Conservation (phyloP, 1,140 invertebrate species). For the Drosophila nigromelanica region DNA sequence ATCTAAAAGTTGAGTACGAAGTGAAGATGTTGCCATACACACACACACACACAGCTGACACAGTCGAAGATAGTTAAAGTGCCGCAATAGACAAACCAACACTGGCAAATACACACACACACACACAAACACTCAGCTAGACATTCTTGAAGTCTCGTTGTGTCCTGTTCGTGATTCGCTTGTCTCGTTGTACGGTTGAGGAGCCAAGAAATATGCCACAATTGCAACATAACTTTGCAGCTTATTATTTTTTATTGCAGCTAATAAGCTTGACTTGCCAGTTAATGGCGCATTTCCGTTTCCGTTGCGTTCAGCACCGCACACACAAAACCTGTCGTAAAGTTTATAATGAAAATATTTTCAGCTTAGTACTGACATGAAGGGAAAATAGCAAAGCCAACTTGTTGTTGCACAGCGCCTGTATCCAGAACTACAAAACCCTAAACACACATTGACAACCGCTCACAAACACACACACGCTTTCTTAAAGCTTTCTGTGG, state of each 20-base stretch:
- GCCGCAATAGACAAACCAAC: slow-evolving; percentile 8
- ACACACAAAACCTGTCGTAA: slow-evolving; percentile 70
- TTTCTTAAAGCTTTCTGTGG: background rate
- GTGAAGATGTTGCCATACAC: slow-evolving; percentile 43
- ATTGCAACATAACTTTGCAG: slow-evolving; percentile 80
- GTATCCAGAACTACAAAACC: slow-evolving; percentile 43
- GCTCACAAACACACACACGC: slow-evolving; percentile 2
- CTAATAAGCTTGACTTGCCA: slow-evolving; percentile 80
- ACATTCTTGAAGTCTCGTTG: slow-evolving; percentile 9
- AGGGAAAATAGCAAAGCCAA: slow-evolving; percentile 41
- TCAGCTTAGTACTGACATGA: slow-evolving; percentile 53
- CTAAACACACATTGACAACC: slow-evolving; percentile 35
- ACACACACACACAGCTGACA: slow-evolving; percentile 2
- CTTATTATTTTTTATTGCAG: slow-evolving; percentile 81
- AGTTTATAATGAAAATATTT: slow-evolving; percentile 81
- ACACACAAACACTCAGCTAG: background rate
- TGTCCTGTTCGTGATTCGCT: slow-evolving; percentile 22
- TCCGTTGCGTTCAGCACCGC: slow-evolving; percentile 51
- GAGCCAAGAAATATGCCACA: slow-evolving; percentile 63
- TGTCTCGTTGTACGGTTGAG: slow-evolving; percentile 5
- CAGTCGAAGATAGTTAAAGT: slow-evolving; percentile 6
- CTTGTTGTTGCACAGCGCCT: slow-evolving; percentile 38
- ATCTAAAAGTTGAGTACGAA: slow-evolving; percentile 37
- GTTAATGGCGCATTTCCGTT: slow-evolving; percentile 80
- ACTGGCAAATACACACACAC: slow-evolving; percentile 1